Evolutionary conservation across 2,113 vertebrate genomes (phyloP).

Genomic region (Plestiodon gilberti): DNA sequence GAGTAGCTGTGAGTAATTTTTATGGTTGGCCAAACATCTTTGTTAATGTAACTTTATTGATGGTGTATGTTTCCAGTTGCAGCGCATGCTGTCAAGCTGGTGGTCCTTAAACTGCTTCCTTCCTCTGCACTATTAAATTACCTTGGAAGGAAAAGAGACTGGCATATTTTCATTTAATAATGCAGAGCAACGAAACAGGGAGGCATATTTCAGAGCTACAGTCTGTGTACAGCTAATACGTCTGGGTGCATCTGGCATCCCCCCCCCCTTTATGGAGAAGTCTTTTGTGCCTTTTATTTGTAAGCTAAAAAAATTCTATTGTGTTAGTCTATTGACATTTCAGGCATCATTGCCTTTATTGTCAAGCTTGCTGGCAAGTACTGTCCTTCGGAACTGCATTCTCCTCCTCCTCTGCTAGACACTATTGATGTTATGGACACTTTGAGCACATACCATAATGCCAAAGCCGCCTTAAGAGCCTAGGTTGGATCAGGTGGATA

Average conservation of each 20-base stretch:
- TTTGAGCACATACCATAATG: too few species aligned
- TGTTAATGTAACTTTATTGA: too few species aligned
- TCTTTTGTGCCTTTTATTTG: not conserved
- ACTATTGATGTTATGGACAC: not conserved
- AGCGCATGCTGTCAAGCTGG: not conserved
- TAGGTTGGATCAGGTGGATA: not conserved
- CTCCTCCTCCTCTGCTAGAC: not conserved
- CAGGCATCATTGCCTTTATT: not conserved
- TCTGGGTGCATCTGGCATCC: not conserved
- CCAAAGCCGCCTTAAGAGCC: not conserved
- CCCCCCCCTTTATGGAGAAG: not conserved
- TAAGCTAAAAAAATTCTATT: not conserved
- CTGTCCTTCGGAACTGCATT: not conserved
- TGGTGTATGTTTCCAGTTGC: too few species aligned
- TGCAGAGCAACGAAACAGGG: too few species aligned
- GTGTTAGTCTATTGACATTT: not conserved
- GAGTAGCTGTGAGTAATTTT: too few species aligned
- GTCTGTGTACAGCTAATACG: not conserved
- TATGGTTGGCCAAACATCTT: too few species aligned
- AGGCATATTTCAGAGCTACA: not conserved
- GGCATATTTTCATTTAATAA: too few species aligned
- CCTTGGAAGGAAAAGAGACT: too few species aligned
- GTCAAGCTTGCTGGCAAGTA: not conserved
- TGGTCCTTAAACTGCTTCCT: too few species aligned
- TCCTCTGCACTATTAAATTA: too few species aligned